These are phyloP conservation scores for Luperina nickerlii DNA, from an alignment of 2,888 invertebrate species.

Conservation along the genomic window DNA sequence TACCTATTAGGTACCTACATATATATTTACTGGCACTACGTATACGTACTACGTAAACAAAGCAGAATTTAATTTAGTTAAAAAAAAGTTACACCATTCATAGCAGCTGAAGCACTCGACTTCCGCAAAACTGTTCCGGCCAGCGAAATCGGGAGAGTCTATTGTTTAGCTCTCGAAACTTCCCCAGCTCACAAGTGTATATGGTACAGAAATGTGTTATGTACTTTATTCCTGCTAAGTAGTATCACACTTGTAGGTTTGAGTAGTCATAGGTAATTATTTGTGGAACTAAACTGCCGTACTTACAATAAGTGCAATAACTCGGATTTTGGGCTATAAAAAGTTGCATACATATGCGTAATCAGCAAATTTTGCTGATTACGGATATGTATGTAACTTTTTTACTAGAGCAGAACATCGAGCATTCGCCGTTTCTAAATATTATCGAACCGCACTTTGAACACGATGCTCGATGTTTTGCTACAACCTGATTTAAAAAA, in stretches of 20 bases:
- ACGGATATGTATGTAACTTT: too few species aligned
- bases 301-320: too few species aligned
- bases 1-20: not conserved
- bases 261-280: not conserved
- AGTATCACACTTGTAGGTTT: not conserved
- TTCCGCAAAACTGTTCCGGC: conserved; percentile 44
- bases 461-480: not conserved
- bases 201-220: conserved; percentile 28
- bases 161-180: conserved; percentile 56
- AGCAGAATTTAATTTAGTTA: conserved; percentile 10
- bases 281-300: not conserved
- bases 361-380: too few species aligned
- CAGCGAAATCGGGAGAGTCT: conserved; percentile 34
- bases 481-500: too few species aligned
- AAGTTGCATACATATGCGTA: too few species aligned
- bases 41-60: not conserved
- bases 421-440: not conserved
- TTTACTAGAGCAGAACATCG: not conserved
- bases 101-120: conserved; percentile 46
- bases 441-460: not conserved
- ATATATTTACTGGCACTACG: not conserved
- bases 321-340: too few species aligned
- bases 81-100: conserved; percentile 11
- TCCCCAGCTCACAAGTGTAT: conserved; percentile 35
- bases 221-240: conserved; percentile 11